Percentiles rank a stretch among this genome's conserved stretches.
Conservation (phyloP, 2,888 invertebrate genomes). For the Apodemia mormo region DNA sequence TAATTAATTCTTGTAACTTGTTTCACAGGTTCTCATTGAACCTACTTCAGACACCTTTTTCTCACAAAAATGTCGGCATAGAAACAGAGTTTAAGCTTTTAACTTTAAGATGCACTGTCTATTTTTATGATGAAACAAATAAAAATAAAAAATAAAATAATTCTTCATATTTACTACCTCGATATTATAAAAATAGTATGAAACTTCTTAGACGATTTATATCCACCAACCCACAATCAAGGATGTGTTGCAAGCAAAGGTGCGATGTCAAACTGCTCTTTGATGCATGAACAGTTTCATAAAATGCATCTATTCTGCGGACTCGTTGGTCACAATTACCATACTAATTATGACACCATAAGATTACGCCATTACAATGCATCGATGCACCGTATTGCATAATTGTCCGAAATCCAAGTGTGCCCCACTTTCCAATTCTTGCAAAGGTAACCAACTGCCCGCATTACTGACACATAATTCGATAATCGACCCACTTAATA, state of each 20-base stretch:
- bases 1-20: too few relatives aligned
- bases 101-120: too few relatives aligned
- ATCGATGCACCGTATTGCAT: constrained; percentile 50
- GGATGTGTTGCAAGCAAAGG: not conserved
- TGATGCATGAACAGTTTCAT: constrained; percentile 1
- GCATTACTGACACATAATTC: constrained; percentile 45
- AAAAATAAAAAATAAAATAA: too few relatives aligned
- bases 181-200: not conserved
- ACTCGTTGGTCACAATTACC: not conserved
- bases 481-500: constrained; percentile 38
- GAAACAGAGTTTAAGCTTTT: too few relatives aligned
- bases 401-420: constrained; percentile 60
- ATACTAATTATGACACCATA: constrained; percentile 5
- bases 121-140: too few relatives aligned
- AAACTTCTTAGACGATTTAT: not conserved
- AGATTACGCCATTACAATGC: constrained; percentile 38
- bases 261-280: not conserved
- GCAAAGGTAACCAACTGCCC: constrained; percentile 42
- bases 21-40: too few relatives aligned
- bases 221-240: not conserved
- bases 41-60: too few relatives aligned
- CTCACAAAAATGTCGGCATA: too few relatives aligned
- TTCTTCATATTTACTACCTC: too few relatives aligned
- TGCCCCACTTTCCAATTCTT: constrained; percentile 69
- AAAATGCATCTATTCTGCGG: not conserved